Percentiles rank a stretch among this genome's conserved stretches.
Evolutionary conservation across 2,113 vertebrate species (phyloP).

Genomic region (Dolichallabes microphthalmus): DNA sequence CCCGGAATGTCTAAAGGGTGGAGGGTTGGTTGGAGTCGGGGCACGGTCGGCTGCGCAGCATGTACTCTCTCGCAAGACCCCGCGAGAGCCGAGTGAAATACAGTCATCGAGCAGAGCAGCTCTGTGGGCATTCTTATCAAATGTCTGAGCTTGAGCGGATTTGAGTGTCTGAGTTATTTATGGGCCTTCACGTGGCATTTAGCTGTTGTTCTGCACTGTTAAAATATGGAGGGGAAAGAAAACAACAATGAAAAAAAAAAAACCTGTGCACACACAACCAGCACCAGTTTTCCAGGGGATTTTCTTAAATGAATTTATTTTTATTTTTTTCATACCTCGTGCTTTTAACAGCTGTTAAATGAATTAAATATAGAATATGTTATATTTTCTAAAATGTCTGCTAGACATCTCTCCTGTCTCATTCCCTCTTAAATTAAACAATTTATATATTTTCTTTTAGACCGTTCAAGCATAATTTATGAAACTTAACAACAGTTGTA

Average conservation of each 20-base stretch:
- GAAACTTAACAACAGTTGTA: background rate
- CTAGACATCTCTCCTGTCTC: background rate
- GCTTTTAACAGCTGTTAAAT: background rate
- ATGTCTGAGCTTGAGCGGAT: slow-evolving; percentile 25
- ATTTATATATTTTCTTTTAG: background rate
- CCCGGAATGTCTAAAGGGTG: slow-evolving; percentile 56
- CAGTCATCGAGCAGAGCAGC: background rate
- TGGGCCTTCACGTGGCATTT: slow-evolving; percentile 19
- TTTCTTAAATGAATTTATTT: background rate
- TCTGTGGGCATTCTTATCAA: slow-evolving; percentile 28
- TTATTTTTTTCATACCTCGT: background rate
- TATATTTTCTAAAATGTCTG: background rate
- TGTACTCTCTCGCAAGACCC: slow-evolving; percentile 43
- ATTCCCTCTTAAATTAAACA: background rate
- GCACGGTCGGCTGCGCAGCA: slow-evolving; percentile 43
- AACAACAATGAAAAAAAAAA: background rate
- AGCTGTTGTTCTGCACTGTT: background rate
- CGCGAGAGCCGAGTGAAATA: slow-evolving; percentile 40
- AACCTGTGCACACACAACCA: background rate
- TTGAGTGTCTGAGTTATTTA: slow-evolving; percentile 35
- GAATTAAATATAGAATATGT: background rate
- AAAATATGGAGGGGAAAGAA: background rate
- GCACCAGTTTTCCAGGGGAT: background rate
- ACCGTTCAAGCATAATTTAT: background rate
- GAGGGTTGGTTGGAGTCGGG: background rate